phyloP scores from a whole-genome alignment of 2,888 invertebrate genomes.

The Amblyjoppa proteus region DNA sequence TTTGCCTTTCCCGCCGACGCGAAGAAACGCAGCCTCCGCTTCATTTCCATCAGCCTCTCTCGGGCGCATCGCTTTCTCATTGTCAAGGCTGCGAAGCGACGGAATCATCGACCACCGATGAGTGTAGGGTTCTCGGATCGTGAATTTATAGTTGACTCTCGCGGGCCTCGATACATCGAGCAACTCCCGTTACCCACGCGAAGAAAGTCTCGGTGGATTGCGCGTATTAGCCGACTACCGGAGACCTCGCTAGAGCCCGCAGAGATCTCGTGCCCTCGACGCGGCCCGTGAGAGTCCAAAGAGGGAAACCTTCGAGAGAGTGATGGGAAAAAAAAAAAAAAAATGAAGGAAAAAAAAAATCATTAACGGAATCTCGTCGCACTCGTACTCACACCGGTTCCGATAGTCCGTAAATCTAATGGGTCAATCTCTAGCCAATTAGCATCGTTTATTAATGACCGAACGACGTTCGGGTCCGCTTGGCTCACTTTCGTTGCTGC shows the following conservation, averaged over 20 bases:
- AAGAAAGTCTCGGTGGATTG: constrained; percentile 30
- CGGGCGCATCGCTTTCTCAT: constrained; percentile 58
- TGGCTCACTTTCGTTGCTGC: constrained; percentile 35
- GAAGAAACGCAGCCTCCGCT: constrained; percentile 8
- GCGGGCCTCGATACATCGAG: constrained; percentile 6
- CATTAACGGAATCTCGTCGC: constrained; percentile 4
- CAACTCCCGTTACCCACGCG: constrained; percentile 15
- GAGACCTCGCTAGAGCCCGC: constrained; percentile 17
- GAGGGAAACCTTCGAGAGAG: background rate
- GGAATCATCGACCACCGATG: constrained; percentile 52
- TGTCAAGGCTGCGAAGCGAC: constrained; percentile 60
- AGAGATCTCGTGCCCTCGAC: constrained; percentile 29
- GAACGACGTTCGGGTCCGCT: constrained; percentile 23
- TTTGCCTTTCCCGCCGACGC: background rate
- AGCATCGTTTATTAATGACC: constrained; percentile 59
- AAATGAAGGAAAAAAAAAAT: background rate
- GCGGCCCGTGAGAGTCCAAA: constrained; percentile 48
- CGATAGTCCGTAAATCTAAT: constrained; percentile 40
- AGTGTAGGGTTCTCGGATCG: background rate
- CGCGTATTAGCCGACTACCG: background rate
- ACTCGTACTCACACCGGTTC: constrained; percentile 10
- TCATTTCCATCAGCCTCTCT: constrained; percentile 15
- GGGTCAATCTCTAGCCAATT: constrained; percentile 58
- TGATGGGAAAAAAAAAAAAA: background rate
- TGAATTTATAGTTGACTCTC: background rate